phyloP scores from a whole-genome alignment of 1,140 invertebrate genomes.

The Anadara kagoshimensis region DNA sequence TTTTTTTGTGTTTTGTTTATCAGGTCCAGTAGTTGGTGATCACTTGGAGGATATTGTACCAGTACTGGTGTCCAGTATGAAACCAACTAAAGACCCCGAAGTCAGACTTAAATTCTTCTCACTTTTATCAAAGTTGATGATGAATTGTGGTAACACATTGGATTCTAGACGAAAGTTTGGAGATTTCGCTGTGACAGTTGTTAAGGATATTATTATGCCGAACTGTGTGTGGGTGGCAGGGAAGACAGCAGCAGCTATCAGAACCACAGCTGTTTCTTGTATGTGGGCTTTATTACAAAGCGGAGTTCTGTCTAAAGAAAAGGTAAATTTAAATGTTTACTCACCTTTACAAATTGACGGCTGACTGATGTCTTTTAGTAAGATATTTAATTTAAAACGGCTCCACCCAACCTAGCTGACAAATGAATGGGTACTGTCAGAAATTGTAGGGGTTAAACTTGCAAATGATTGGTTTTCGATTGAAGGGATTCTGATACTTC shows the following conservation, averaged over 20 bases:
- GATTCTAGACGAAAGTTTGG: slow-evolving; percentile 64
- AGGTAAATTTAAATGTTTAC: slow-evolving; percentile 40
- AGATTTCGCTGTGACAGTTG: slow-evolving; percentile 61
- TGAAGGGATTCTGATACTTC: too few species aligned
- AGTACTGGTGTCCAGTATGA: slow-evolving; percentile 70
- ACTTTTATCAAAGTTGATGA: slow-evolving; percentile 78
- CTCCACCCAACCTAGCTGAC: background rate
- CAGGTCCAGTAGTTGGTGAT: slow-evolving; percentile 72
- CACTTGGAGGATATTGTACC: slow-evolving; percentile 71
- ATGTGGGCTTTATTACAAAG: slow-evolving; percentile 82
- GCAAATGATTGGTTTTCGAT: too few species aligned
- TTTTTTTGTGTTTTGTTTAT: too few species aligned
- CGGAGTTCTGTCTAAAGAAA: slow-evolving; percentile 68
- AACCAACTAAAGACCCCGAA: slow-evolving; percentile 77
- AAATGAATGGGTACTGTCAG: background rate
- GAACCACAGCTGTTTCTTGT: slow-evolving; percentile 86
- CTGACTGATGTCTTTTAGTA: too few species aligned
- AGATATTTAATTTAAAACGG: too few species aligned
- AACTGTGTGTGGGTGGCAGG: slow-evolving; percentile 90
- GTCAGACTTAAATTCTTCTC: slow-evolving; percentile 82
- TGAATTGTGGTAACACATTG: slow-evolving; percentile 75
- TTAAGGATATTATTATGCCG: slow-evolving; percentile 81
- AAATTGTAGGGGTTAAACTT: too few species aligned
- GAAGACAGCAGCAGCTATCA: slow-evolving; percentile 83
- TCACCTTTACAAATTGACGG: background rate